Conservation (phyloP, 2,113 vertebrate genomes). For the Corynorhinus townsendii region DNA sequence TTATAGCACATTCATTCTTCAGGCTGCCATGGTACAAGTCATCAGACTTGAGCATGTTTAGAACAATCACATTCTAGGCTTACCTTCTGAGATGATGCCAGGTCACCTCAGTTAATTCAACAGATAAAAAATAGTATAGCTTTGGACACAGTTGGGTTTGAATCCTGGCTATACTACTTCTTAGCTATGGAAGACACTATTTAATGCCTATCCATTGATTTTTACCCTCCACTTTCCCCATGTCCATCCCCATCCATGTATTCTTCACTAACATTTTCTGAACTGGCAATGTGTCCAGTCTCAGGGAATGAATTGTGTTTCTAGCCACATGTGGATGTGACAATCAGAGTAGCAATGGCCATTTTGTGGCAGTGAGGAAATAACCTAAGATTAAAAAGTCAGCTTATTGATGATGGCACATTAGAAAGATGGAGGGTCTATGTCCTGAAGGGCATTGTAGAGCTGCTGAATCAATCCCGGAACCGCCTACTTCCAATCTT, state of each 20-base stretch:
- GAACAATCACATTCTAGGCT: neutral
- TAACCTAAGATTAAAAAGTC: neutral
- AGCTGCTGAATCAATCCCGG: neutral
- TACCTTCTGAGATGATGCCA: neutral
- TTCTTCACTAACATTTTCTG: neutral
- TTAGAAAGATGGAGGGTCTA: neutral
- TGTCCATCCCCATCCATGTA: neutral
- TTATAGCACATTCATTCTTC: neutral
- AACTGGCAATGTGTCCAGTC: neutral
- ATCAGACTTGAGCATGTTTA: neutral
- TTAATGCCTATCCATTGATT: neutral
- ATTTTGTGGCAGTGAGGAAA: constrained; percentile 29
- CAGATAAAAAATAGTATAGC: neutral
- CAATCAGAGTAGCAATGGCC: neutral
- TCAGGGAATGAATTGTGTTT: neutral
- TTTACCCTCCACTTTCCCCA: neutral
- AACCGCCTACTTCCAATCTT: neutral
- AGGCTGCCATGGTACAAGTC: neutral
- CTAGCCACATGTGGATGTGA: neutral
- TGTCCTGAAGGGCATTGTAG: neutral
- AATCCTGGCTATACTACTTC: neutral
- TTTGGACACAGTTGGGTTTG: neutral
- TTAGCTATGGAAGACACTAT: neutral
- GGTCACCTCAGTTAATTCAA: neutral
- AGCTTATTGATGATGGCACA: neutral